Evolutionary conservation across 2,113 vertebrate genomes (phyloP), one percentile per base, ranked within the genome.

Genomic region (Tragelaphus imberbis): DNA sequence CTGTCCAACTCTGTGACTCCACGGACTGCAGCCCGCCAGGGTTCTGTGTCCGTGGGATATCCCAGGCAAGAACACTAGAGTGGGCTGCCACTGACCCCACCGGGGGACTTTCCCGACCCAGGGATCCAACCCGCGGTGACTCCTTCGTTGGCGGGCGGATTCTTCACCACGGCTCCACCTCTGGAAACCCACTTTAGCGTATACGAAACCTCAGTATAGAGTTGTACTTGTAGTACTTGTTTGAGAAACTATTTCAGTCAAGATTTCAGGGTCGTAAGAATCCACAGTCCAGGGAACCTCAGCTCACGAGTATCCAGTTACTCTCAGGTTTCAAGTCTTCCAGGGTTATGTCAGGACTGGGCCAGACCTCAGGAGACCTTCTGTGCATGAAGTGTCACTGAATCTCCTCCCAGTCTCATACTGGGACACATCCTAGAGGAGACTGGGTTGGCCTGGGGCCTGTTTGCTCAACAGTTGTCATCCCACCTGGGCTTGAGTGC

Each of bases 341-440:
- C 59, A 75, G 47, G 86, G 94, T 90, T 88, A 75, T 68, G 15
- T 90, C 40, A 97, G 95, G 77, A 77, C 82, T 40, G 30, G 56
- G 21, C 7, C 40, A 75, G 91, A 94, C 91, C 93, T 97, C 82
- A 95, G 84, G 36, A 96, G 65, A 90, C 75, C 95, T 90, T 53
- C 71, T 90, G 6, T 21, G 49, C 17, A 25, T 71, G 77, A 88
- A 90, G 47, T 68, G 25, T 84, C n/a, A 17, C 68, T 59, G 61
- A 90, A 19, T 65, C 56, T 91, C 90, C 40, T 92, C 25, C 56
- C 19, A 68, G 51, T 77, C 40, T 25, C 77, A 19, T 56, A 68
- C 40, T 65, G 81, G n/a, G 55, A 87, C 63, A 49, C n/a, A 75
- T 90, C 58, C 21, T 58, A 33, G 63, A 86, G 61, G 28, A 75